Base-by-base conservation (phyloP, 2,888 invertebrate species). In the Mythimna ferrago region DNA sequence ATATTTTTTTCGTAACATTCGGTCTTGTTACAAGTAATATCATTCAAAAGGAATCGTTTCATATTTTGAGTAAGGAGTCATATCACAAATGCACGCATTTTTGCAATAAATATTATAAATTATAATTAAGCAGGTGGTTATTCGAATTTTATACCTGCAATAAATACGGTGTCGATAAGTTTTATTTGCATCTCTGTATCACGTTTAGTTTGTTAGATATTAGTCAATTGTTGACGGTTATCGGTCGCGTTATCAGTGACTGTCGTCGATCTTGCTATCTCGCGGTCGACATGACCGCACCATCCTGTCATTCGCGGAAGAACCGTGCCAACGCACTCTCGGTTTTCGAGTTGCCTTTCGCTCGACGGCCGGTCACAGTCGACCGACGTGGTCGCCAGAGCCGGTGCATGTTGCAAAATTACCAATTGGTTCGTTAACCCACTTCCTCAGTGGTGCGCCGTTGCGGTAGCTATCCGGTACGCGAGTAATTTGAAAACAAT, bases 341-440 rank as follows among this genome's bases (percentile, higher is more conserved):
- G 91, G 92, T 93, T 94, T 93, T 93, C 88, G 88, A 89, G 89
- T 89, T 89, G 93, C 94, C 95, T 95, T 95, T 95, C 94, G 94
- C 94, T 92, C 85, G 87, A 83, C 88, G 86, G 82, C 84, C 90
- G 90, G 92, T 92, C 92, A 91, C 92, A 92, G 89, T 91, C 91
- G 90, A 89, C 86, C 90, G 90, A 87, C 89, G 90, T 89, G 87
- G 91, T 91, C 89, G 90, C 85, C 87, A 84, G 82, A 89, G 91
- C 81, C 90, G 87, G 91, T 93, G 93, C 93, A 93, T 91, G 90
- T 94, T 93, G 92, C 93, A 92, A 94, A 94, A 93, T 93, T 92
- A 90, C 91, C 92, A 89, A 94, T 93, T 91, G 92, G 92, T 93
- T 93, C 91, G 91, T 92, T 94, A 94, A 92, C 93, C 93, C 90